Percentiles rank a stretch among this genome's conserved stretches.
phyloP scores from a whole-genome alignment of 2,797 vertebrate species.

The Myotis daubentonii region DNA sequence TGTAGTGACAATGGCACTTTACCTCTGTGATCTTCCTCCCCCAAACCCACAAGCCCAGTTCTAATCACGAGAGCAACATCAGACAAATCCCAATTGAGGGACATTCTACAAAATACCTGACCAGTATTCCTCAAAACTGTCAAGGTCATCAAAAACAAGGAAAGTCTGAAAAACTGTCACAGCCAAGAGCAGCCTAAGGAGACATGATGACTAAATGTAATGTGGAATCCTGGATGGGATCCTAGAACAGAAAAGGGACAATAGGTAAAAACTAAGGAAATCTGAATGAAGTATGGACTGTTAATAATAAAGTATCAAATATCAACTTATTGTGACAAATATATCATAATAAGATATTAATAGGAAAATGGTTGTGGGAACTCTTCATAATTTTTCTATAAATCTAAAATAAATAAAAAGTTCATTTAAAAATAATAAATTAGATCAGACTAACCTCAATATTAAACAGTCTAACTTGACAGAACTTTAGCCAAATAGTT shows the following conservation, averaged over 20 bases:
- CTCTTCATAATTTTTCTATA: not conserved
- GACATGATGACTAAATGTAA: constrained; percentile 59
- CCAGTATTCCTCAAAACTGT: constrained; percentile 66
- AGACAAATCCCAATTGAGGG: constrained; percentile 46
- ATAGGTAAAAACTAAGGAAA: constrained; percentile 64
- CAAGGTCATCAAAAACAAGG: constrained; percentile 67
- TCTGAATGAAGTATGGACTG: constrained; percentile 39
- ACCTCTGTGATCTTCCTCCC: constrained; percentile 38
- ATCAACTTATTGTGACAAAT: constrained; percentile 4
- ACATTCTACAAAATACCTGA: constrained; percentile 62
- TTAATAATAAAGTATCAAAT: constrained; percentile 49
- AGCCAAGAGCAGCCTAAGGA: constrained; percentile 53
- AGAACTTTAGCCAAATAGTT: constrained; percentile 34
- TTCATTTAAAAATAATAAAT: constrained; percentile 43
- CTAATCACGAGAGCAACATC: constrained; percentile 41
- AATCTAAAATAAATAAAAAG: not conserved
- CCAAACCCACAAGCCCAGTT: not conserved
- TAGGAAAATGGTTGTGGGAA: not conserved
- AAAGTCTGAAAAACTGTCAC: constrained; percentile 62
- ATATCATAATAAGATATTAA: constrained; percentile 21
- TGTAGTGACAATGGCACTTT: constrained; percentile 23
- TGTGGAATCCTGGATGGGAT: constrained; percentile 29
- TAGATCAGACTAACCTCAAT: constrained; percentile 16
- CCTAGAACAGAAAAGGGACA: constrained; percentile 61
- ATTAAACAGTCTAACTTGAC: constrained; percentile 9